phyloP scores from a whole-genome alignment of 1,140 invertebrate genomes.

The Drosophila auraria region DNA sequence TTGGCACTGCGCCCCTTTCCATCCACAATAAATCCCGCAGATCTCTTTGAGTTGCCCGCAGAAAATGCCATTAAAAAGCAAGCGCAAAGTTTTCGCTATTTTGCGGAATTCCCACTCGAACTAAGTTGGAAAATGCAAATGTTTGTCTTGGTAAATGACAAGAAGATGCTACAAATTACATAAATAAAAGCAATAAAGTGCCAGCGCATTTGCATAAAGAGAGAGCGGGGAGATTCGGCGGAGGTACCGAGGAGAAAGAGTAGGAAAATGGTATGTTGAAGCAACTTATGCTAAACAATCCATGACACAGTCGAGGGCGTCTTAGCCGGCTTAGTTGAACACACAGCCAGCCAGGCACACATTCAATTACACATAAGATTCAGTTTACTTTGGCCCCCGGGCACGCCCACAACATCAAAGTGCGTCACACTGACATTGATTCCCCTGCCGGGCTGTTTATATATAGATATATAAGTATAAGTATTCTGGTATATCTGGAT shows the following conservation, averaged over 20 bases:
- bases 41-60: slow-evolving; percentile 4
- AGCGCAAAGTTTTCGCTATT: slow-evolving; percentile 39
- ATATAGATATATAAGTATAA: background rate
- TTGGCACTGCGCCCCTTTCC: too few relatives aligned
- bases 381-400: slow-evolving; percentile 39
- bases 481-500: slow-evolving; percentile 10
- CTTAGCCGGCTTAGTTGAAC: slow-evolving; percentile 44
- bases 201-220: slow-evolving; percentile 53
- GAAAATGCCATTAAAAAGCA: slow-evolving; percentile 45
- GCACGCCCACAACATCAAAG: slow-evolving; percentile 62
- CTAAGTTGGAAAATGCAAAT: slow-evolving; percentile 58
- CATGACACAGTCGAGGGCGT: slow-evolving; percentile 20
- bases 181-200: slow-evolving; percentile 77
- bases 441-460: slow-evolving; percentile 11
- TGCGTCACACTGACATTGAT: slow-evolving; percentile 54
- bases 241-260: background rate
- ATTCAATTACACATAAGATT: slow-evolving; percentile 70
- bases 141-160: slow-evolving; percentile 68
- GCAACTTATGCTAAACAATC: slow-evolving; percentile 54
- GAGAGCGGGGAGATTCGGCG: background rate
- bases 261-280: slow-evolving; percentile 17
- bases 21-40: slow-evolving; percentile 14
- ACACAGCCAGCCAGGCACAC: slow-evolving; percentile 22
- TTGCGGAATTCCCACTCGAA: slow-evolving; percentile 46
- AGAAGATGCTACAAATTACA: slow-evolving; percentile 60